A percentile compares a stretch with the other conserved stretches of the same genome.
Evolutionary conservation across 2,113 vertebrate genomes (phyloP).

Genomic region (Diphyllodes magnificus): DNA sequence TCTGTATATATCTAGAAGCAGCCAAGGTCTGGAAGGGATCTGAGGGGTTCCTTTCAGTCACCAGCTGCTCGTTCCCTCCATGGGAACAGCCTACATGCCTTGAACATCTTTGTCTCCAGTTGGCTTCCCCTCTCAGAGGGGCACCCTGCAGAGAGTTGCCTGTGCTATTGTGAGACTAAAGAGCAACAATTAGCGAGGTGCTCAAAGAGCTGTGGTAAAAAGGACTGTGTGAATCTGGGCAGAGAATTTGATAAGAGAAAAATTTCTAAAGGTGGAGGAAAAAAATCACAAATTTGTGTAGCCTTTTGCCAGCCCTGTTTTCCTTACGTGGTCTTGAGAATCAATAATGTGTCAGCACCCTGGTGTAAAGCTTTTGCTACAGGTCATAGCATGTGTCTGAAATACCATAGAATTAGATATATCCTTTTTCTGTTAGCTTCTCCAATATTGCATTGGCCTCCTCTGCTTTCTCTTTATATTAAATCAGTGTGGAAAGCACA

Average conservation of each 20-base stretch:
- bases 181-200: background rate
- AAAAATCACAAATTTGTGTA: background rate
- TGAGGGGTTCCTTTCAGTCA: background rate
- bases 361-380: constrained; percentile 52
- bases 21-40: background rate
- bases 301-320: constrained; percentile 6
- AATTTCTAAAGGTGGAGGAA: background rate
- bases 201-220: background rate
- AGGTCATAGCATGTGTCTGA: constrained; percentile 38
- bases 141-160: background rate
- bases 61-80: background rate
- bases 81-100: background rate
- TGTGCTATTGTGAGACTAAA: background rate
- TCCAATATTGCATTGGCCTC: background rate
- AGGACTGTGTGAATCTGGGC: background rate
- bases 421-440: constrained; percentile 33
- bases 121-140: background rate
- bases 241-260: background rate
- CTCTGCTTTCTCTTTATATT: constrained; percentile 19
- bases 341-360: constrained; percentile 42
- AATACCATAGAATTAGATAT: constrained; percentile 36
- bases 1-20: background rate
- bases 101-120: background rate
- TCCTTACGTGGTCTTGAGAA: constrained; percentile 5
- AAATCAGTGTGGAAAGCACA: background rate